Evolutionary conservation across 64 coral and sea anemone species (phyloP), one percentile per base, ranked within the genome.

Genomic region (Astreopora myriophthalma): DNA sequence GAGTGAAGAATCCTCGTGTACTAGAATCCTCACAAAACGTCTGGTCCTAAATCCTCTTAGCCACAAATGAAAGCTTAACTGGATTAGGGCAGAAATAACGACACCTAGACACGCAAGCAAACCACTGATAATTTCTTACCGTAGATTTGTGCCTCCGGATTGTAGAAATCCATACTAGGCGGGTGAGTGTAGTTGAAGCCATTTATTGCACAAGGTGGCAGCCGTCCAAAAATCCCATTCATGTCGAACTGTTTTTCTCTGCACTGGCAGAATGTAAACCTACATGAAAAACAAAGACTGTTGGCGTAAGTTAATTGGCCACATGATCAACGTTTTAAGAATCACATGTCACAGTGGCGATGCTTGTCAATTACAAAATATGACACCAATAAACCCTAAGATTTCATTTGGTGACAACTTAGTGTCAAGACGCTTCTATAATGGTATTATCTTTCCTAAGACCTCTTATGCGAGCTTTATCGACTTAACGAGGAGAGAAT

Each of bases 121-220:
- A 52, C 26, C 22, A 0, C 8, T 34, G 0, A 25, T 63, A 10
- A 64, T 3, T 37, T 38, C 79, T 62, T 64, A 83, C 79, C 79
- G 34, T 83, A 83, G 30, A 83, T 38, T 29, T 33, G 22, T 12
- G 79, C 55, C 32, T 83, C 79, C 0, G 79, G 79, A 37, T 64
- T 61, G 79, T 83, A 83, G 57, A 83, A 83, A 24, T 83, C 79
- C 79, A 83, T 83, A 20, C 32, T 34, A 5, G 52, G 79, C 7
- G 79, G 79, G 23, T n/a, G 79, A 2, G 20, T 64, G 20, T 83
- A 83, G 79, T 65, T 83, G 57, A 64, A 83, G 20, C 79, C 79
- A 25, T 83, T 83, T 57, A 83, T 83, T 25, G 79, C 57, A 64
- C 79, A 83, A 37, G 79, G 79, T 35, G 79, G 79, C 57, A 83